A percentile compares a stretch with the other conserved stretches of the same genome.
These are phyloP conservation scores for Eristalis tenax DNA, from an alignment of 2,888 invertebrate species.

Conservation along the genomic window DNA sequence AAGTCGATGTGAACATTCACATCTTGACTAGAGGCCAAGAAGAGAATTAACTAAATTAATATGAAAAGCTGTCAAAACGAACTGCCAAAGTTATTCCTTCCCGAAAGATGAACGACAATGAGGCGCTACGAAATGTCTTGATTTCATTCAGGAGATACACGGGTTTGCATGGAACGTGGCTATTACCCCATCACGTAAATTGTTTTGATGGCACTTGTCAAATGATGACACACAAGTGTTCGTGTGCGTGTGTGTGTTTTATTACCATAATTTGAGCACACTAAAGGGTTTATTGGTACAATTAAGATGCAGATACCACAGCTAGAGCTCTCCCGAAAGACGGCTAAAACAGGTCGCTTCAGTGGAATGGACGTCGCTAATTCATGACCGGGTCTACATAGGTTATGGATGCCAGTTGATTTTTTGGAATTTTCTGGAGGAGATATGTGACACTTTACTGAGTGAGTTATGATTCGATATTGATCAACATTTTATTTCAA, in stretches of 20 bases:
- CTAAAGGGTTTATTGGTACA: not conserved
- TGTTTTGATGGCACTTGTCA: constrained; percentile 1
- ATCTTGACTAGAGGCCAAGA: constrained; percentile 34
- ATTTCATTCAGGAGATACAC: not conserved
- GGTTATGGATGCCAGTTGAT: not conserved
- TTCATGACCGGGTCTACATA: not conserved
- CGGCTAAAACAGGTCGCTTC: not conserved
- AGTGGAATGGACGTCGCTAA: not conserved
- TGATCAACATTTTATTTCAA: too few relatives aligned
- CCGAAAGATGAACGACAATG: not conserved
- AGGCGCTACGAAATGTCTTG: not conserved
- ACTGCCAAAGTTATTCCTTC: constrained; percentile 21
- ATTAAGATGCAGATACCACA: not conserved
- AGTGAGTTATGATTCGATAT: too few relatives aligned
- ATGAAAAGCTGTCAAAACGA: not conserved
- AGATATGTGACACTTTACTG: not conserved
- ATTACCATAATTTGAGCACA: not conserved
- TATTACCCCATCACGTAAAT: not conserved
- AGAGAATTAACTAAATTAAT: not conserved
- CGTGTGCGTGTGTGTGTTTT: constrained; percentile 16
- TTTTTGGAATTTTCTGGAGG: not conserved
- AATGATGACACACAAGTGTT: not conserved
- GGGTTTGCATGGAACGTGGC: not conserved
- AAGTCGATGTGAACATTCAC: constrained; percentile 8
- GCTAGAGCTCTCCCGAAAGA: not conserved